These are phyloP conservation scores for Phaethornis superciliosus DNA, from an alignment of 2,113 vertebrate genomes.

Conservation along the genomic window DNA sequence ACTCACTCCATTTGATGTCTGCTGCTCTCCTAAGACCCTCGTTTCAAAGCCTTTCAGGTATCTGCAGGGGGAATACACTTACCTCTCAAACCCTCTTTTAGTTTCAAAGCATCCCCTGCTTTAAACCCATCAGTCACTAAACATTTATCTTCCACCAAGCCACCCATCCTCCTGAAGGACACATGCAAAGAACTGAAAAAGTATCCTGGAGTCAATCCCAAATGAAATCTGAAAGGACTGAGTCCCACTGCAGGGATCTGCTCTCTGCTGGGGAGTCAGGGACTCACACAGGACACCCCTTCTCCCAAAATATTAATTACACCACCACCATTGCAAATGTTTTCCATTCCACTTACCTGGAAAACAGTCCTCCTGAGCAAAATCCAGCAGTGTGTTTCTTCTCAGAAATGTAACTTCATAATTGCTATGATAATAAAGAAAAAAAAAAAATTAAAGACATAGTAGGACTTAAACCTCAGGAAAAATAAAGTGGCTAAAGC, in stretches of 20 bases:
- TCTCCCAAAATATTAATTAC: too few species aligned
- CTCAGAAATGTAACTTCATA: accelerated
- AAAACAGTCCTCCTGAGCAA: accelerated
- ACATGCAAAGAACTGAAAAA: neutral
- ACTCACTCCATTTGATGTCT: neutral
- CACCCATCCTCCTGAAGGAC: neutral
- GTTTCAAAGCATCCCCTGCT: neutral
- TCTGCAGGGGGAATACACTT: neutral
- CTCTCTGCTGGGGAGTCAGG: neutral
- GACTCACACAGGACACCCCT: neutral
- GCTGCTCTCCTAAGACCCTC: neutral
- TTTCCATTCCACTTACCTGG: neutral
- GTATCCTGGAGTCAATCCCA: neutral
- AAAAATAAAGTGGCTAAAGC: accelerated
- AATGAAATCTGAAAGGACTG: neutral
- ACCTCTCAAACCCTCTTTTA: neutral
- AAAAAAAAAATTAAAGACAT: accelerated
- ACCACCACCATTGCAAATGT: accelerated
- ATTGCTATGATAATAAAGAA: accelerated
- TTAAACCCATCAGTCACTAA: neutral
- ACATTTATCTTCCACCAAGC: neutral
- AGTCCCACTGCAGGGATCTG: neutral
- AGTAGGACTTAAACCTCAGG: accelerated
- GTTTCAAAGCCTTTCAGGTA: neutral
- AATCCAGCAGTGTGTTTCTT: accelerated